Conservation (phyloP, 2,113 vertebrate genomes). For the Panthera uncia region DNA sequence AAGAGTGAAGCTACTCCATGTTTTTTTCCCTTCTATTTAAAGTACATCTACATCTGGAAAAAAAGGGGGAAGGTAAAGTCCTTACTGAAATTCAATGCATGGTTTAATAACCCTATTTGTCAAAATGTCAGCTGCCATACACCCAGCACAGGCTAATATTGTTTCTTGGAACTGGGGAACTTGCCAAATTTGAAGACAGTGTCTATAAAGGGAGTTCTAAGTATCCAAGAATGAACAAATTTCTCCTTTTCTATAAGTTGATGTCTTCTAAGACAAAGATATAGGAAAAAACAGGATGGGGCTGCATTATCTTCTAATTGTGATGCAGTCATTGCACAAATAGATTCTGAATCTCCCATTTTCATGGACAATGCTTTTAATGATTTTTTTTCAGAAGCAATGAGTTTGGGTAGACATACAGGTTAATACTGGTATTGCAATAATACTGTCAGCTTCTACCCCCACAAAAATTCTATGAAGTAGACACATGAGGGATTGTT, state of each 20-base stretch:
- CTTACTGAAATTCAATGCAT: conserved; percentile 52
- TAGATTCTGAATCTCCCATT: background rate
- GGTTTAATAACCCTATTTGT: conserved; percentile 60
- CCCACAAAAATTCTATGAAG: background rate
- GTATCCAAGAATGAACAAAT: background rate
- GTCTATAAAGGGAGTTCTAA: background rate
- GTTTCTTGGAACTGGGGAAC: background rate
- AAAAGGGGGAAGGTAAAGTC: conserved; percentile 4
- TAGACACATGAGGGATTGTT: background rate
- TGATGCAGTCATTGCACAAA: background rate
- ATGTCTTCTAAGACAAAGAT: background rate
- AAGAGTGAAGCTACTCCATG: background rate
- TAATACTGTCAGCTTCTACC: background rate
- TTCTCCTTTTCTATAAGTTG: background rate
- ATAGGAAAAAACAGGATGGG: background rate
- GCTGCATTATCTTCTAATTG: background rate
- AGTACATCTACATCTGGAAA: background rate
- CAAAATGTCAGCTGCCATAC: conserved; percentile 63
- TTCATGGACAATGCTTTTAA: background rate
- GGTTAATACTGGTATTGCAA: background rate
- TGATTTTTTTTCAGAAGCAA: background rate
- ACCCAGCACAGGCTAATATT: background rate
- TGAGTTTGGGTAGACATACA: background rate
- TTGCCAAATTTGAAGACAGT: background rate
- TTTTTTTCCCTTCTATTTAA: conserved; percentile 36